Conservation (phyloP, 2,113 vertebrate species). For the Porphyrio hochstetteri region DNA sequence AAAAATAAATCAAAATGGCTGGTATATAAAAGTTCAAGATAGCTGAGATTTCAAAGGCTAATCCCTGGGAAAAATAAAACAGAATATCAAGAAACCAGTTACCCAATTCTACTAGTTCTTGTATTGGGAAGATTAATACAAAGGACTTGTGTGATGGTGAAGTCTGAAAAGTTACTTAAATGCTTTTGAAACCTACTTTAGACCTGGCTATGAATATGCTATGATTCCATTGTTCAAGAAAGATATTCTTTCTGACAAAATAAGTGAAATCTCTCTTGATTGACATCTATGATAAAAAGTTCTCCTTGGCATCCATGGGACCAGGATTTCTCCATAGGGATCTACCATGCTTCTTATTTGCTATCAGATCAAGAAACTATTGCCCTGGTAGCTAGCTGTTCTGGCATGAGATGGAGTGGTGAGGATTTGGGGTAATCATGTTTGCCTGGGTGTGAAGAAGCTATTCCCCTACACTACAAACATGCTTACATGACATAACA, state of each 20-base stretch:
- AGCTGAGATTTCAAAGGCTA: background rate
- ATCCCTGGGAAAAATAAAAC: constrained; percentile 1
- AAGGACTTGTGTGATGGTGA: background rate
- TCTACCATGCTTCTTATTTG: background rate
- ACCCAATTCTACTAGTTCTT: background rate
- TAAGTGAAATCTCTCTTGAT: constrained; percentile 20
- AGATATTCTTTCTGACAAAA: constrained; percentile 37
- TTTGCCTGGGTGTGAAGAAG: background rate
- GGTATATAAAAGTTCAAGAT: background rate
- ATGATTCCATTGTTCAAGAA: constrained; percentile 39
- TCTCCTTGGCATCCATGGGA: background rate
- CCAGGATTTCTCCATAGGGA: background rate
- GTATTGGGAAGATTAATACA: background rate
- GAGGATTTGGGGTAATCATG: background rate
- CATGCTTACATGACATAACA: fast-evolving
- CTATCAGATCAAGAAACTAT: background rate
- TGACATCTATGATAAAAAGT: constrained; percentile 38
- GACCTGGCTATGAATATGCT: constrained; percentile 33
- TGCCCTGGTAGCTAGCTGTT: background rate
- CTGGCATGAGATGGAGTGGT: background rate
- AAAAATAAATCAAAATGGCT: constrained; percentile 14
- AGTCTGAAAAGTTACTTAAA: constrained; percentile 44
- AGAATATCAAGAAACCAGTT: background rate
- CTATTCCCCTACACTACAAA: background rate
- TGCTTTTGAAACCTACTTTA: constrained; percentile 39